A percentile compares a stretch with the other conserved stretches of the same genome.
Evolutionary conservation across 2,797 vertebrate species (phyloP).

Genomic region (Mallotus villosus): DNA sequence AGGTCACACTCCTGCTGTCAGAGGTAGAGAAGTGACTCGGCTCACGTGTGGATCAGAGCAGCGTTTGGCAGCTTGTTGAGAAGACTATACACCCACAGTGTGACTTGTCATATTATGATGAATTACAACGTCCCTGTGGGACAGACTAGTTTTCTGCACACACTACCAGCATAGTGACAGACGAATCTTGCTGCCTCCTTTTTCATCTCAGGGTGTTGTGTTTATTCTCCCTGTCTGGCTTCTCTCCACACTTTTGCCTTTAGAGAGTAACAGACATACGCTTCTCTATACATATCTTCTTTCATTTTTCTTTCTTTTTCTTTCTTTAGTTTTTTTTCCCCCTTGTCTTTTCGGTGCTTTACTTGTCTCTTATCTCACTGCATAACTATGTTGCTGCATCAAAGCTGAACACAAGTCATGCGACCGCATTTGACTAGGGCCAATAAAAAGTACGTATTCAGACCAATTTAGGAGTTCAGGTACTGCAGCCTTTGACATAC

Average conservation of each 20-base stretch:
- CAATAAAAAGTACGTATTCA: constrained; percentile 67
- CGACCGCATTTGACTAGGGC: constrained; percentile 47
- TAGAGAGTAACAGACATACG: constrained; percentile 42
- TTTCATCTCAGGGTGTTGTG: constrained; percentile 9
- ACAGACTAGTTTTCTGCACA: not conserved
- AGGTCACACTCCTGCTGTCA: no score
- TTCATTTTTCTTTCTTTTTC: constrained; percentile 27
- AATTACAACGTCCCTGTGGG: not conserved
- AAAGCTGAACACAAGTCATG: constrained; percentile 62
- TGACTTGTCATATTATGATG: not conserved
- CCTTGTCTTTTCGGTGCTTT: constrained; percentile 23
- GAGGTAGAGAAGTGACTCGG: no score
- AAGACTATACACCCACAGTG: no score
- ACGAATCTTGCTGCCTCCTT: not conserved
- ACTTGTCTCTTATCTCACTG: constrained; percentile 64
- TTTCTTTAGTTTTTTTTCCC: not conserved
- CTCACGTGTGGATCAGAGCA: no score
- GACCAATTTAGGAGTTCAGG: constrained; percentile 75
- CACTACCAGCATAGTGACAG: constrained; percentile 2
- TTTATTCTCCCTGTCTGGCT: constrained; percentile 25
- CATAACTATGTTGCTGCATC: constrained; percentile 75
- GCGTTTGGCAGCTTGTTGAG: no score
- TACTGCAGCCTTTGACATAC: constrained; percentile 35
- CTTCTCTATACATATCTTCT: constrained; percentile 49
- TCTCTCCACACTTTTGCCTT: constrained; percentile 31